phyloP scores from a whole-genome alignment of 2,113 vertebrate genomes.

The Pholis gunnellus region DNA sequence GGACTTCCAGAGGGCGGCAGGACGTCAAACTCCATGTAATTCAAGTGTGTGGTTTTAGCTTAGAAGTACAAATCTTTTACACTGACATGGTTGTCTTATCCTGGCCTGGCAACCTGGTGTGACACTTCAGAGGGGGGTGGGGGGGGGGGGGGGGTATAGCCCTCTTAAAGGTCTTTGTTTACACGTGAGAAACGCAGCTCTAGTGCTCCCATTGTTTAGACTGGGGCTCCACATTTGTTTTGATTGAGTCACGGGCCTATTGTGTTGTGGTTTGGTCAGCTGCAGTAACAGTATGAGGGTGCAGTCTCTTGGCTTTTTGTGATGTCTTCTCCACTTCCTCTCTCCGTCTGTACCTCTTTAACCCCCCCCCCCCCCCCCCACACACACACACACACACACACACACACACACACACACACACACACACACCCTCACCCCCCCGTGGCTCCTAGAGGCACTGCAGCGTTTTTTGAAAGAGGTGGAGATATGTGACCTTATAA shows the following conservation, averaged over 20 bases:
- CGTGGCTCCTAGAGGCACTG: constrained; percentile 43
- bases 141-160: neutral
- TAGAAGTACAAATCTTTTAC: constrained; percentile 27
- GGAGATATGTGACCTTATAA: constrained; percentile 58
- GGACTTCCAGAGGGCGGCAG: constrained; percentile 37
- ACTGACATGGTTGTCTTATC: neutral
- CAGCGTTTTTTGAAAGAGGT: constrained; percentile 23
- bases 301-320: constrained; percentile 69
- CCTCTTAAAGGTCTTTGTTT: constrained; percentile 43
- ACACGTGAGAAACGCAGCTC: constrained; percentile 43
- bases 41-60: constrained; percentile 38
- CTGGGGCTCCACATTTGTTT: constrained; percentile 70
- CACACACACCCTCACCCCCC: constrained; percentile 1
- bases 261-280: constrained; percentile 76
- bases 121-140: constrained; percentile 8
- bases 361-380: neutral
- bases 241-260: constrained; percentile 76
- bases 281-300: constrained; percentile 79
- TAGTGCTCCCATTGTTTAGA: constrained; percentile 74
- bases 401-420: too few relatives aligned
- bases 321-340: constrained; percentile 82
- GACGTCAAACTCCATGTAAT: constrained; percentile 30
- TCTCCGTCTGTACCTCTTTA: neutral
- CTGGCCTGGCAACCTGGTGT: constrained; percentile 31
- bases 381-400: too few relatives aligned